phyloP scores from a whole-genome alignment of 2,888 invertebrate species.

The Eugnorisma glareosa region DNA sequence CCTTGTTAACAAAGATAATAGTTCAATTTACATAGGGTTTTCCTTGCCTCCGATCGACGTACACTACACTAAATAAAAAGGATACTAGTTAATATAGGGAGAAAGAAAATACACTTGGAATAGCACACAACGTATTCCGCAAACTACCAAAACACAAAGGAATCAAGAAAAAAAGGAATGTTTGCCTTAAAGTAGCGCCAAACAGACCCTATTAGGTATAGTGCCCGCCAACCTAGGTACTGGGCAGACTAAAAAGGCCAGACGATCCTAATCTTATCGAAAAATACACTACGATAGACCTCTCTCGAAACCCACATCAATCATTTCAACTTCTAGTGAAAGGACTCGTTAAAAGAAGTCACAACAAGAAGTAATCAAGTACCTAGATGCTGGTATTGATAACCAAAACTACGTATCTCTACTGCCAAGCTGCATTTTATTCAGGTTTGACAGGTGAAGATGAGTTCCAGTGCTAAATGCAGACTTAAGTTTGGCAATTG shows the following conservation, averaged over 20 bases:
- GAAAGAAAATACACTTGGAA: neutral
- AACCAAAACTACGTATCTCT: neutral
- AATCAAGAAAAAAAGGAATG: neutral
- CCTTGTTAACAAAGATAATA: slow-evolving; percentile 24
- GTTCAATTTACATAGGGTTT: slow-evolving; percentile 71
- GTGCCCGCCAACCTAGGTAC: neutral
- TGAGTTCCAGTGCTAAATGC: neutral
- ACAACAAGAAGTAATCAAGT: neutral
- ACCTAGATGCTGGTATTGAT: neutral
- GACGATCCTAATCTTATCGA: neutral
- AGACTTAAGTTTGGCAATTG: neutral
- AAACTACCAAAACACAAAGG: neutral
- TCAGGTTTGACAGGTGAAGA: neutral
- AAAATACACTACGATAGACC: neutral
- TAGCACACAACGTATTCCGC: too few relatives aligned
- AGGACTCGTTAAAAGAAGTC: neutral
- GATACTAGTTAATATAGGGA: neutral
- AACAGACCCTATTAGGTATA: neutral
- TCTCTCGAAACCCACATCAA: neutral
- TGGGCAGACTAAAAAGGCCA: neutral
- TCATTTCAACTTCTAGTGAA: neutral
- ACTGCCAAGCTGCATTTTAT: neutral
- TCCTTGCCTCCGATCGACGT: slow-evolving; percentile 64
- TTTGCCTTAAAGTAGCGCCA: neutral
- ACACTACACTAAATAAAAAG: slow-evolving; percentile 56